Base-by-base conservation (phyloP, 2,113 vertebrate genomes). In the Bubo blakistoni region DNA sequence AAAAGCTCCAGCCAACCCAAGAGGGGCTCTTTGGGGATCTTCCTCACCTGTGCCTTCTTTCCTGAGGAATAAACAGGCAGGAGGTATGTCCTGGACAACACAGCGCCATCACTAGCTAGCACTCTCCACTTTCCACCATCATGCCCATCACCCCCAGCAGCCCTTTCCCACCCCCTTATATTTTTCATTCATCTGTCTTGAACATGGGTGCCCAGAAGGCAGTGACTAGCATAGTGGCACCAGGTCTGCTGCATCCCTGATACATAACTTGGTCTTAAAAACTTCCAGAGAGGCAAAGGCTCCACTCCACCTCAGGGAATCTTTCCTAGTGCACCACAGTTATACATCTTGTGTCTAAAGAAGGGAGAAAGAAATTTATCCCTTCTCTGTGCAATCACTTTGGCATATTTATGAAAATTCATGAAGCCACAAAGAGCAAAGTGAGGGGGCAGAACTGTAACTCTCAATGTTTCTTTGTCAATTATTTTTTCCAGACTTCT, bases 201-300 rank as follows among this genome's bases (percentile, higher is more conserved):
- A 34, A 7, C 1, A 1, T 2, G 11, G 38, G 1, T 42, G 49
- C 24, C 49, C 70, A 59, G 42, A 25, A 46, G 40, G 46, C 61
- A 90, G 36, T 0, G 0, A 26, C 13, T 13, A 30, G 57, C 1
- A 1, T 44, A 77, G 71, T 3, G 0, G 63, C 36, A 82, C 42
- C 57, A 61, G 42, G 3, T 57, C 52, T 87, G 51, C 55, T 44
- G 40, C 59, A 38, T 4, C 21, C 38, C 63, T 72, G 42, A 5
- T 29, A 55, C 34, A 65, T 77, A 59, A 65, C 36, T 46, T 19
- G 27, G 71, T 38, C 51, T 78, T 59, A 52, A 65, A 44, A 15
- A 49, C 34, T 16, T 24, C 21, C 61, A 86, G 36, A 26, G 12
- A n/a, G 22, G 16, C 55, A 86, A 81, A 18, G 71, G 16, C 16